These are phyloP conservation scores for Noturus placidus DNA, from an alignment of 2,113 vertebrate species.

Conservation along the genomic window DNA sequence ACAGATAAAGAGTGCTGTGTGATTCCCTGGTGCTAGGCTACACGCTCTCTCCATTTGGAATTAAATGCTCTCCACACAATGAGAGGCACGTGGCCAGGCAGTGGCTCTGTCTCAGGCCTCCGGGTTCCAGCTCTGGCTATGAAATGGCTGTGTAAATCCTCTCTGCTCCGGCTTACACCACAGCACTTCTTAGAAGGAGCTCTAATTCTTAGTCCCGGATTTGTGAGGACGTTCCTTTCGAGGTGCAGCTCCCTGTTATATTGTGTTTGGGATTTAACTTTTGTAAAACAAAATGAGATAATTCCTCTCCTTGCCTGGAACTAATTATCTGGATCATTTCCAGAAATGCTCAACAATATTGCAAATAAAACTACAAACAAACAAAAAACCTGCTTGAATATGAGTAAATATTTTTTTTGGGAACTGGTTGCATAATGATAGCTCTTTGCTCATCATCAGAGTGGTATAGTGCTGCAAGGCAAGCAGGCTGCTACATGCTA, in stretches of 20 bases:
- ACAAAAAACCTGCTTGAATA: neutral
- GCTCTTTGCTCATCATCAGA: neutral
- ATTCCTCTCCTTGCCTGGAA: neutral
- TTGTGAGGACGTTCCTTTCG: slow-evolving; percentile 33
- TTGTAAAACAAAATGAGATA: neutral
- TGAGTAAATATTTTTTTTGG: neutral
- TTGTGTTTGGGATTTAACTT: slow-evolving; percentile 40
- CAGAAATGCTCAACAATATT: neutral
- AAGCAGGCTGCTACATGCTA: slow-evolving; percentile 1
- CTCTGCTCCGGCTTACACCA: slow-evolving; percentile 64
- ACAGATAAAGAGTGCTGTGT: slow-evolving; percentile 76
- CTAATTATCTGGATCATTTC: slow-evolving; percentile 19
- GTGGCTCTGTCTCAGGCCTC: slow-evolving; percentile 32
- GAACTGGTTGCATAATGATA: neutral
- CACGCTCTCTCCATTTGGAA: slow-evolving; percentile 69
- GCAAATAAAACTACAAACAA: slow-evolving; percentile 12
- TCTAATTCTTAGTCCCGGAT: neutral
- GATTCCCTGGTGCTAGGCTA: slow-evolving; percentile 44
- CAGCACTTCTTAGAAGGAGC: slow-evolving; percentile 59
- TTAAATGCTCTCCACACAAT: slow-evolving; percentile 76
- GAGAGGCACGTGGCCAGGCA: slow-evolving; percentile 60
- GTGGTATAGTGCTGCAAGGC: neutral
- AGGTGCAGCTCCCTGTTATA: slow-evolving; percentile 14
- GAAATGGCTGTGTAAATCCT: slow-evolving; percentile 75
- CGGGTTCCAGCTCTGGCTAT: slow-evolving; percentile 57